These are phyloP conservation scores for Chromoteleia sp. DNA, from an alignment of 2,888 invertebrate genomes.

Conservation along the genomic window DNA sequence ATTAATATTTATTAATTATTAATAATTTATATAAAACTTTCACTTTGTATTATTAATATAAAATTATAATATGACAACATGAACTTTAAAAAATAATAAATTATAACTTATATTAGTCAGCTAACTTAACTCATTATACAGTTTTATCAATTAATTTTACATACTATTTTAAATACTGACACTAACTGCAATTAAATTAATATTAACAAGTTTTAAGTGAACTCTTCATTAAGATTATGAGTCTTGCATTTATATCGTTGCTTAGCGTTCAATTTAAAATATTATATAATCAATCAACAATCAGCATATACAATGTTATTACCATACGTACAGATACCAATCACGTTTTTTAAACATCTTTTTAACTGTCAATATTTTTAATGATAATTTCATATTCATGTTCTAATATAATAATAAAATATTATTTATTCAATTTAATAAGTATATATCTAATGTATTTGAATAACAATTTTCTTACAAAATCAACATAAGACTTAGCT, in stretches of 20 bases:
- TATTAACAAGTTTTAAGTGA: not conserved
- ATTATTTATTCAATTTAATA: not conserved
- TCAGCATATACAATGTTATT: not conserved
- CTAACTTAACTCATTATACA: too few species aligned
- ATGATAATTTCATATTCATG: not conserved
- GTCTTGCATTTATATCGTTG: not conserved
- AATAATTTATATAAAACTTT: too few species aligned
- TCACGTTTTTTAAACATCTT: not conserved
- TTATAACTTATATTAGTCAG: too few species aligned
- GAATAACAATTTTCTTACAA: not conserved
- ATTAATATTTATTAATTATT: too few species aligned
- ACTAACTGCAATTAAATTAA: too few species aligned
- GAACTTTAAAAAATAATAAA: too few species aligned
- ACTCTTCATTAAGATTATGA: not conserved
- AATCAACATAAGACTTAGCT: not conserved
- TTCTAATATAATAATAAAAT: too few species aligned
- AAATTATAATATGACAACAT: too few species aligned
- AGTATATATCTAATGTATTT: too few species aligned
- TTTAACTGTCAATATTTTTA: not conserved
- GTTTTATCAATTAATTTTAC: too few species aligned
- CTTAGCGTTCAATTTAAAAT: constrained; percentile 1
- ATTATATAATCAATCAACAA: constrained; percentile 28
- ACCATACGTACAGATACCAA: not conserved
- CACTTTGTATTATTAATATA: too few species aligned
- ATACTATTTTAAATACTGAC: too few species aligned